Base-by-base conservation (phyloP, 1,140 invertebrate genomes). In the Trypoxylus dichotomus region DNA sequence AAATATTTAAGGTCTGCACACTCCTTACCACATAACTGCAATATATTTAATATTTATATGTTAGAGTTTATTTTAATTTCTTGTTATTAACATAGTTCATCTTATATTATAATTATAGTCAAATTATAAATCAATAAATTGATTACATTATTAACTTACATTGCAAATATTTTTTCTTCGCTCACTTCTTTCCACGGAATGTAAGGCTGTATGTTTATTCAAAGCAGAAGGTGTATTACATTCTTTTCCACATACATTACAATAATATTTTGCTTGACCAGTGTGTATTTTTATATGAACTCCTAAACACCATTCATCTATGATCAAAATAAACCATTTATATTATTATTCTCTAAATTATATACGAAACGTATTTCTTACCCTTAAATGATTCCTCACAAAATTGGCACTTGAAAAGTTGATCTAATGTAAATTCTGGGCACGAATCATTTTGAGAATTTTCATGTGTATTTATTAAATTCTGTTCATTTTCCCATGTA, bases 221-320 rank as follows among this genome's bases (percentile, higher is more conserved):
- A 84, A 75, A 74, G 80, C 79, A 79, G 54, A 78, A 21, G 77
- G 76, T 0, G 77, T 81, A 10, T 47, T 75, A 75, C 37, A 82
- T 63, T 71, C 76, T 74, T 82, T 81, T 24, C 80, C 79, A 79
- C 83, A 84, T 19, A 83, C 82, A 37, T 81, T 81, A 76, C 83
- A 84, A 72, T 83, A 84, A 79, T 83, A 85, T 80, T 84, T 85
- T 19, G 81, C 79, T 76, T 84, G 83, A 19, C 80, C 81, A 37
- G 80, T 83, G 77, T 86, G 85, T 71, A 82, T 82, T 80, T 86
- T 86, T 3, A 83, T 82, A 71, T 86, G 85, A 76, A 85, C 85
- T n/a, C 80, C 80, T 13, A 86, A 76, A 72, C 80, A 84, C 85
- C 84, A 86, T 71, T 84, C 83, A 81, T 86, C 85, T 85, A 77